A percentile compares a stretch with the other conserved stretches of the same genome.
These are phyloP conservation scores for Rhopalosiphum maidis DNA, from an alignment of 1,140 invertebrate species.

Conservation along the genomic window DNA sequence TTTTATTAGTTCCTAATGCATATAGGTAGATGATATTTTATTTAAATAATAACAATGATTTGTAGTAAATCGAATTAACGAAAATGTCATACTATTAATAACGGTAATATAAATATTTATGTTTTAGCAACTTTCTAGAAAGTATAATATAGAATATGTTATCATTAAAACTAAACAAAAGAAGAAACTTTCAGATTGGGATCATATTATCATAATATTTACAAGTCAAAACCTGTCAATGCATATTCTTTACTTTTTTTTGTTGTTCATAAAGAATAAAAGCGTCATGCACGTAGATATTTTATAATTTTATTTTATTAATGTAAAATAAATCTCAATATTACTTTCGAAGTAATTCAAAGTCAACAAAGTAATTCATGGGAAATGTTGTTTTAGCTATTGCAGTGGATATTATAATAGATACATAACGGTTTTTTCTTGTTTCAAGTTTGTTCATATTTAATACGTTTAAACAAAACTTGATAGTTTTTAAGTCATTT, in stretches of 20 bases:
- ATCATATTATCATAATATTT: conserved; percentile 3
- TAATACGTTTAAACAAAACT: neutral
- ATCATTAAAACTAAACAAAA: conserved; percentile 19
- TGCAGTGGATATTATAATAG: neutral
- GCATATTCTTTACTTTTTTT: neutral
- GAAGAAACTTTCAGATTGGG: neutral
- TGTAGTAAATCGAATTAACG: neutral
- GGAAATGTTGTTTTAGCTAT: neutral
- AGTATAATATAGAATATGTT: neutral
- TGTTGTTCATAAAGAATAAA: neutral
- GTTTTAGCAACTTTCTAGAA: neutral
- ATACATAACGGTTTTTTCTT: neutral
- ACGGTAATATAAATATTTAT: neutral
- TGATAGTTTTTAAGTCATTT: neutral
- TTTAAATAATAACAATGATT: neutral
- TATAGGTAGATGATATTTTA: neutral
- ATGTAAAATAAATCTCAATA: conserved; percentile 1
- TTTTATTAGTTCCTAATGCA: neutral
- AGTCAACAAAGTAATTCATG: neutral
- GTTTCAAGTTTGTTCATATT: neutral
- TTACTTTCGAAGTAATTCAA: neutral
- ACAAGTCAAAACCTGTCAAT: neutral
- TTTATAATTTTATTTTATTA: neutral
- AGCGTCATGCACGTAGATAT: neutral
- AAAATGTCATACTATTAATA: neutral